Evolutionary conservation across 2,113 vertebrate genomes (phyloP).

Genomic region (Archilochus colubris): DNA sequence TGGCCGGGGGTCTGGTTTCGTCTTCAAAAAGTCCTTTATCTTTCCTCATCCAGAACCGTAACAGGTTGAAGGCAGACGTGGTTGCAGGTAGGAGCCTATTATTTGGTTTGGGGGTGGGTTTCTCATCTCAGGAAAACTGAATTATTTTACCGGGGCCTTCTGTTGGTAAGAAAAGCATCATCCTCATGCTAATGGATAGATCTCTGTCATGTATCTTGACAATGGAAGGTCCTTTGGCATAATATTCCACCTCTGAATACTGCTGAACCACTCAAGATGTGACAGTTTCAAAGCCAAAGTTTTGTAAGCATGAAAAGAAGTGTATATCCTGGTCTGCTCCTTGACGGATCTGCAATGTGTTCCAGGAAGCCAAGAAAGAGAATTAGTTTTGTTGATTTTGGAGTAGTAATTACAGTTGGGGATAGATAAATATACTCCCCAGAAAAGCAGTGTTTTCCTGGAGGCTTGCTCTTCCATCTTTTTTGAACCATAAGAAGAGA

Average conservation of each 20-base stretch:
- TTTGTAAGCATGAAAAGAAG: neutral
- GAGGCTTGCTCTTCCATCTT: neutral
- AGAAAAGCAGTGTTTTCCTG: neutral
- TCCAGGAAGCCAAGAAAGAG: neutral
- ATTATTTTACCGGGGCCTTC: rapidly evolving
- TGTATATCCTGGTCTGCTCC: neutral
- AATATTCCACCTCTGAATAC: neutral
- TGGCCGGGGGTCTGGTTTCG: rapidly evolving
- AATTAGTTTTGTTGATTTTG: neutral
- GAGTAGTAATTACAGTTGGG: neutral
- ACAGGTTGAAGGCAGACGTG: neutral
- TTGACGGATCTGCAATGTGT: neutral
- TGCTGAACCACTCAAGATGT: neutral
- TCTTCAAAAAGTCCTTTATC: neutral
- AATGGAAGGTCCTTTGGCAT: neutral
- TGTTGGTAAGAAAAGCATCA: neutral
- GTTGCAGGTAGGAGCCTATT: too few relatives aligned
- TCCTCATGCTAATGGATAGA: neutral
- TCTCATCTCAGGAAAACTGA: neutral
- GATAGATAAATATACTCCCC: neutral
- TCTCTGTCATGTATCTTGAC: neutral
- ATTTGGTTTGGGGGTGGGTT: neutral
- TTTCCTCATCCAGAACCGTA: neutral
- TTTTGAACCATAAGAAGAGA: neutral
- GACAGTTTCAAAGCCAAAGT: neutral